Percentiles rank a stretch among this genome's conserved stretches.
phyloP scores from a whole-genome alignment of 2,888 invertebrate genomes.

The Raillietiella orientalis region DNA sequence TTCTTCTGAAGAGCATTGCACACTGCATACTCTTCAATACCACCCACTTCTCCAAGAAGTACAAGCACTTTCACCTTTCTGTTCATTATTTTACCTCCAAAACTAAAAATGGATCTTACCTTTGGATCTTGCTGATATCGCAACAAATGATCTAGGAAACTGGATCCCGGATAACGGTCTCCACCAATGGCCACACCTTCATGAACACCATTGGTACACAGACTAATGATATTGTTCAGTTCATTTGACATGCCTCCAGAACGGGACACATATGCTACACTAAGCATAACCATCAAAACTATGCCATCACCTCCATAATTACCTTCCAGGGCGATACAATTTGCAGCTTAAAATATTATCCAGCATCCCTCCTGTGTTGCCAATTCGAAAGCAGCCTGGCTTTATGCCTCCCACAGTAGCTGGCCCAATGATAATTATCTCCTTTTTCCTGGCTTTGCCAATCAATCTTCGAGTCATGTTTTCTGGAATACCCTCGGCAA shows the following conservation, averaged over 20 bases:
- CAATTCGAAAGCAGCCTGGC: constrained; percentile 96
- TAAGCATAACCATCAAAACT: constrained; percentile 13
- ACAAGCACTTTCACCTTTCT: constrained; percentile 71
- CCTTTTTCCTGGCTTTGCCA: constrained; percentile 43
- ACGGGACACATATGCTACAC: constrained; percentile 90
- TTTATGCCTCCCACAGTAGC: constrained; percentile 93
- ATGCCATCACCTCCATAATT: background rate
- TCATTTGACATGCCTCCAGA: constrained; percentile 99
- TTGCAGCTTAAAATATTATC: constrained; percentile 94
- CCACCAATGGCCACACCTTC: constrained; percentile 97
- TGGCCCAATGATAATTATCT: constrained; percentile 63
- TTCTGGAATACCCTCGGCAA: constrained; percentile 97
- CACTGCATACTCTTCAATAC: constrained; percentile 87
- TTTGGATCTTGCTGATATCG: constrained; percentile 30
- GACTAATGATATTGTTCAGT: constrained; percentile 84
- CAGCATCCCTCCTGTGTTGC: constrained; percentile 98
- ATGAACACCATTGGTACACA: constrained; percentile 82
- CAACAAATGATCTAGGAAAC: constrained; percentile 86
- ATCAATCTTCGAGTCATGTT: constrained; percentile 86
- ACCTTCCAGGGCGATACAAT: constrained; percentile 62
- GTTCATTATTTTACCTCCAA: too few relatives aligned
- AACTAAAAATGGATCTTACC: too few relatives aligned
- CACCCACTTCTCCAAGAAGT: constrained; percentile 90
- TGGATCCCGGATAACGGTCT: constrained; percentile 88
- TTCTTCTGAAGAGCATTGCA: constrained; percentile 49